A percentile compares a stretch with the other conserved stretches of the same genome.
These are phyloP conservation scores for Alligator mississippiensis DNA, from an alignment of 2,113 vertebrate species.

Conservation along the genomic window DNA sequence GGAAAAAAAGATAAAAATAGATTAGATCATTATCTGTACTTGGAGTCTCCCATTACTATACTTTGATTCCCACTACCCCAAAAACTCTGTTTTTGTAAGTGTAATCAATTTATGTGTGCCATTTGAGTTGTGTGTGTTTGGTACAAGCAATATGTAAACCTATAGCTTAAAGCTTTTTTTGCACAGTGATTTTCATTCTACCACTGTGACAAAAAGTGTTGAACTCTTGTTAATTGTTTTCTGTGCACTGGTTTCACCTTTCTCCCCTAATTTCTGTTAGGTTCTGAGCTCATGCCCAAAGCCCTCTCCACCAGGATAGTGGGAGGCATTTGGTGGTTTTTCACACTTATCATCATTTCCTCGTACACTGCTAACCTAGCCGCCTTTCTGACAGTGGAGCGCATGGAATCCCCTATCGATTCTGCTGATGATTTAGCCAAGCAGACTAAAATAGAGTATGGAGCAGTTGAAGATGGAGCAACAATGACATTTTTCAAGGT, in stretches of 20 bases:
- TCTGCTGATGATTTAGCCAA: slow-evolving; percentile 98
- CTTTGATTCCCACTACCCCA: slow-evolving; percentile 31
- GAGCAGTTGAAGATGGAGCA: slow-evolving; percentile 93
- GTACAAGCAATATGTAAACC: slow-evolving; percentile 43
- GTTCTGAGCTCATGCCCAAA: slow-evolving; percentile 99
- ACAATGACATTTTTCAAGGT: slow-evolving; percentile 99
- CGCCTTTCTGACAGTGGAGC: slow-evolving; percentile 98
- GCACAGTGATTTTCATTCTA: slow-evolving; percentile 67
- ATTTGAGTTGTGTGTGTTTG: slow-evolving; percentile 60
- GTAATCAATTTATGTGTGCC: slow-evolving; percentile 38
- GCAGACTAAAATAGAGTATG: slow-evolving; percentile 98
- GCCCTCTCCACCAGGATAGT: slow-evolving; percentile 99
- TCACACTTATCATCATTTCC: slow-evolving; percentile 99
- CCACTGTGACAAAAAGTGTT: slow-evolving; percentile 69
- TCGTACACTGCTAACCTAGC: slow-evolving; percentile 99
- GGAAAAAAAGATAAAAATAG: neutral
- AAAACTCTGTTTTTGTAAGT: slow-evolving; percentile 33
- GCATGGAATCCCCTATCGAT: slow-evolving; percentile 98
- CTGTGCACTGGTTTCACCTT: slow-evolving; percentile 82
- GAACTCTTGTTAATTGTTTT: slow-evolving; percentile 66
- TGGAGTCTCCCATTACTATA: slow-evolving; percentile 73
- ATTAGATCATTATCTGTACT: neutral
- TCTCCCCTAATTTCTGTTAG: slow-evolving; percentile 89
- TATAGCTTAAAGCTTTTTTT: slow-evolving; percentile 60
- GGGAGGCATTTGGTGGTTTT: slow-evolving; percentile 99